Evolutionary conservation across 2,113 vertebrate species (phyloP), one percentile per base, ranked within the genome.

Genomic region (Oceanites oceanicus): DNA sequence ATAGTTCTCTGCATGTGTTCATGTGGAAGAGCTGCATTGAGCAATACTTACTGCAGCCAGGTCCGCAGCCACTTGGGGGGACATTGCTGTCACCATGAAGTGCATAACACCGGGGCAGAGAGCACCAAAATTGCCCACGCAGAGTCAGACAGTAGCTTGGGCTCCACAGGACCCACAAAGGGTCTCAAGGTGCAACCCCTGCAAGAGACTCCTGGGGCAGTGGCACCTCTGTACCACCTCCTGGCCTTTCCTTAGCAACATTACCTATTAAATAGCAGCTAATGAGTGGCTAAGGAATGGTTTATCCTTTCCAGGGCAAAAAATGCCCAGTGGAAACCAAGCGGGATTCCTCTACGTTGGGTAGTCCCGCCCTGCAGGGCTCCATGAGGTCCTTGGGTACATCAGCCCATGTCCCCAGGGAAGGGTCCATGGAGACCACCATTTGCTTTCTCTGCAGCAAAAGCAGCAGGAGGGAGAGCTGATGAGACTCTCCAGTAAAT

Each of bases 1-100:
- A 0, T 0, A 11, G 15, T 0, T 56, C n/a, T 30, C 29, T 15
- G 13, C 6, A 19, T 12, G 45, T 7, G 0, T 1, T 25, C 1
- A 0, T 9, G 26, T 11, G 59, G 59, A 40, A 38, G 26, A 1
- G 47, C 47, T 74, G 67, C 72, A 5, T 3, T 4, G 62, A 79
- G 74, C 44, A 17, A 3, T 7, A 17, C 11, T 4, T 25, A 9
- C 52, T 6, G 34, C 75, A 66, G n/a, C 55, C 63, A 18, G 70
- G 49, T 34, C 78, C 56, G 81, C 58, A 73, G 61, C 27, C 32
- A 3, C 50, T 32, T 16, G 17, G 22, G 21, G 2, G 86, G 81
- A n/a, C 1, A 0, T 5, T 11, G 11, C 50, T 53, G 49, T 20
- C 34, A 2, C 7, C 21, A 15, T 17, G 16, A 58, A 47, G 38